phyloP scores from a whole-genome alignment of 2,113 vertebrate genomes.

The Sula dactylatra region DNA sequence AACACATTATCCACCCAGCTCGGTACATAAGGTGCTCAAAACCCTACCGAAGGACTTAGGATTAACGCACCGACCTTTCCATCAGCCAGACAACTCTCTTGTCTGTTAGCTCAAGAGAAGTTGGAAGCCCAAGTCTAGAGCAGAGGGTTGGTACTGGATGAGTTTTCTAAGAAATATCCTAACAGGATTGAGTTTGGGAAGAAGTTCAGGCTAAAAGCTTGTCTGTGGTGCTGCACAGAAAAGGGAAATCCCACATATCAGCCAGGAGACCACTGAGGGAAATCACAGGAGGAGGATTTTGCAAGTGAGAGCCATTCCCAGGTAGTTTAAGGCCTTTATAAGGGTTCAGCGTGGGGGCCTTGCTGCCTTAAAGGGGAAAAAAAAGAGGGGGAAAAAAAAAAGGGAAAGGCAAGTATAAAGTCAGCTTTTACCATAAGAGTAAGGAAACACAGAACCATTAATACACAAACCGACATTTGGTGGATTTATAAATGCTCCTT shows the following conservation, averaged over 20 bases:
- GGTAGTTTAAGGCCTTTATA: neutral
- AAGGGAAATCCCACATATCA: neutral
- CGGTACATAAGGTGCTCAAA: neutral
- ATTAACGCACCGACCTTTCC: neutral
- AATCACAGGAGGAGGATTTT: neutral
- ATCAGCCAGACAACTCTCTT: neutral
- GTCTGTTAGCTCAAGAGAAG: neutral
- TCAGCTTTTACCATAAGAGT: neutral
- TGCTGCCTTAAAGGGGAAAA: neutral
- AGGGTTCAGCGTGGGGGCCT: neutral
- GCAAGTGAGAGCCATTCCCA: neutral
- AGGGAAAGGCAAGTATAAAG: neutral
- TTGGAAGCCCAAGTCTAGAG: neutral
- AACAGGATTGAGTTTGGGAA: neutral
- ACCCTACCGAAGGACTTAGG: neutral
- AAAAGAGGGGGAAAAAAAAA: neutral
- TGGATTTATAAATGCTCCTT: neutral
- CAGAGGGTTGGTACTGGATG: neutral
- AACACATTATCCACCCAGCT: neutral
- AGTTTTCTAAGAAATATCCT: neutral
- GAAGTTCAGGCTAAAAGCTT: neutral
- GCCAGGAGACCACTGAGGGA: neutral
- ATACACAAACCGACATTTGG: neutral
- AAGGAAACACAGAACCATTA: neutral
- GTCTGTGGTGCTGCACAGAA: neutral